Base-by-base conservation (phyloP, 2,113 vertebrate genomes). In the Brachypteracias leptosomus region DNA sequence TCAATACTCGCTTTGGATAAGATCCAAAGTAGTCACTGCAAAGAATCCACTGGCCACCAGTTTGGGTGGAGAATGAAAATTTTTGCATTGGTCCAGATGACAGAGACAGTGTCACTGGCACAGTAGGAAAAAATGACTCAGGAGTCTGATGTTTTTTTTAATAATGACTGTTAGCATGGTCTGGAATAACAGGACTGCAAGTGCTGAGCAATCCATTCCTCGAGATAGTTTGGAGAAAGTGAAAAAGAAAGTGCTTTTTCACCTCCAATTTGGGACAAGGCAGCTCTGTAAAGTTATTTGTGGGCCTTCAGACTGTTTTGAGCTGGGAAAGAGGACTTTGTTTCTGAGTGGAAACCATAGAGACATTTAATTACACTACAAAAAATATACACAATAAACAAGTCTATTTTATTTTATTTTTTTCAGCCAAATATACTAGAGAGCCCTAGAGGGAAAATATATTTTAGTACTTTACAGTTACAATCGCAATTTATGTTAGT, bases 401-500 rank as follows among this genome's bases (percentile, higher is more conserved):
- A 95, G 89, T 96, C 94, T 96, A 81, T 95, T 97, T 97, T 96
- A 87, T 86, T 72, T 93, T 95, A n/a, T 70, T 87, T 95, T 93
- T 85, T 94, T 79, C 84, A 97, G 65, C 46, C 92, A 96, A 89
- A 96, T 81, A 94, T 94, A 87, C 81, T 89, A 63, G 76, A 91
- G 74, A 71, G 59, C 85, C 90, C 94, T 94, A 66, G 76, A 94
- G 94, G 95, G 87, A 88, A 97, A 94, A 96, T 96, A 96, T 95
- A 91, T 95, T 96, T 96, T 94, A 80, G 90, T 77, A 84, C 74
- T 96, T 98, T 95, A 97, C 86, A 89, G 86, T 95, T 95, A 87
- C 97, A 97, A 94, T 96, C 84, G 90, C 63, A 90, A 96, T 96
- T 90, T 97, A 93, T 97, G 95, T 97, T 97, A 95, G 91, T 93